Percentiles rank a stretch among this genome's conserved stretches.
phyloP scores from a whole-genome alignment of 2,888 invertebrate species.

The Hydroisotoma schaefferi region DNA sequence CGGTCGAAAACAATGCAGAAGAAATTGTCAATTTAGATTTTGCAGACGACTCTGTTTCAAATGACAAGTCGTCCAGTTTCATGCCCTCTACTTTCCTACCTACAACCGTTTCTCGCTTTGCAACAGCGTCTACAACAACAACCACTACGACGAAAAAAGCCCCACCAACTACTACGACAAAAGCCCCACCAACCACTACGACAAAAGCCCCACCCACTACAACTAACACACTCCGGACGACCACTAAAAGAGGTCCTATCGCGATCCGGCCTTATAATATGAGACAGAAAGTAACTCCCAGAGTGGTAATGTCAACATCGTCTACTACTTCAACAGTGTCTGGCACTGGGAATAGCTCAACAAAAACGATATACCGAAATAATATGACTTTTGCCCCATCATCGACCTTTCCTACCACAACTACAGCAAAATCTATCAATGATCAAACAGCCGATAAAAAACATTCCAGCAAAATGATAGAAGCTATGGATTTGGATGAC shows the following conservation, averaged over 20 bases:
- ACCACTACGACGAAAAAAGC: constrained; percentile 47
- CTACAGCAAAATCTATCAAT: neutral
- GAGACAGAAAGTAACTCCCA: constrained; percentile 26
- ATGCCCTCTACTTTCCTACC: constrained; percentile 48
- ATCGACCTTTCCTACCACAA: neutral
- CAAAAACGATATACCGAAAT: neutral
- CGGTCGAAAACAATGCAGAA: constrained; percentile 22
- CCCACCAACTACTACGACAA: constrained; percentile 18
- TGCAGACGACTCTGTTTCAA: constrained; percentile 33
- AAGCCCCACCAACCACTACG: neutral
- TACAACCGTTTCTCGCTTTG: neutral
- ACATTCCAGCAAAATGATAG: constrained; percentile 6
- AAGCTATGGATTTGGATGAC: constrained; percentile 44
- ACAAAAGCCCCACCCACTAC: constrained; percentile 44
- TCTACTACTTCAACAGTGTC: constrained; percentile 25
- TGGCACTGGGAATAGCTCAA: neutral
- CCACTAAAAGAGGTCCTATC: constrained; percentile 13
- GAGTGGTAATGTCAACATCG: constrained; percentile 21
- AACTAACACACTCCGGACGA: constrained; percentile 38
- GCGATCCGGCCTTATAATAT: constrained; percentile 19
- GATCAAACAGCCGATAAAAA: neutral
- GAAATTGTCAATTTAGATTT: constrained; percentile 14
- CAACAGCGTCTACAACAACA: constrained; percentile 24
- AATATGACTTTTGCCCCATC: neutral
- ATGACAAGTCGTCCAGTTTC: constrained; percentile 46